Percentiles rank a stretch among this genome's conserved stretches.
Evolutionary conservation across 2,797 vertebrate species (phyloP).

Genomic region (Avahi laniger): DNA sequence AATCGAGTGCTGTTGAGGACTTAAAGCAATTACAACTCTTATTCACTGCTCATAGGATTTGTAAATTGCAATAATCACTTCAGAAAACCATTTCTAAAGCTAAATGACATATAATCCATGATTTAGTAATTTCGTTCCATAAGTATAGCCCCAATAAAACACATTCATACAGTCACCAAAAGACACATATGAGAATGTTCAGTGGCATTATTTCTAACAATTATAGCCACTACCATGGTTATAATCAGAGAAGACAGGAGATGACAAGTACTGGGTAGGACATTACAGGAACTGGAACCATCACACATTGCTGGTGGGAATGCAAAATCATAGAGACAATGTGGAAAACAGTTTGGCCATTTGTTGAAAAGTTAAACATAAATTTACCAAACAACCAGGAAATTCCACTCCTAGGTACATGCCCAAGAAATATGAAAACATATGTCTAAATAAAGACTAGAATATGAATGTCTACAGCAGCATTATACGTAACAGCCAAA

Average conservation of each 20-base stretch:
- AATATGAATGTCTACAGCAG: background rate
- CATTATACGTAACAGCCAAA: background rate
- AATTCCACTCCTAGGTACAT: background rate
- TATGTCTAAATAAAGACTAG: background rate
- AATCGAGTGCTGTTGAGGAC: background rate
- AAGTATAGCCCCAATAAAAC: background rate
- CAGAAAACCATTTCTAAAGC: background rate
- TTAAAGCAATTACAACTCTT: background rate
- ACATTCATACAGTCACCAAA: background rate
- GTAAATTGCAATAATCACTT: background rate
- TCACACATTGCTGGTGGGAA: background rate
- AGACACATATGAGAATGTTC: background rate
- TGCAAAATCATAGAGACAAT: background rate
- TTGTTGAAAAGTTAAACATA: slow-evolving; percentile 30
- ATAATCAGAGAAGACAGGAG: background rate
- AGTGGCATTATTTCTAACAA: background rate
- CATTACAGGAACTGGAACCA: background rate
- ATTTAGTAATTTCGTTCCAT: background rate
- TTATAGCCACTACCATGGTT: background rate
- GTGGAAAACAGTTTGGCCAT: background rate
- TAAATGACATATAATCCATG: background rate
- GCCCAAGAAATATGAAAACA: background rate
- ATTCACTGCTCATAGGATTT: background rate
- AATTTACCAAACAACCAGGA: background rate
- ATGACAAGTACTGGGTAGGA: background rate